Conservation (phyloP, 1,140 invertebrate species). For the Neodiprion fabricii region DNA sequence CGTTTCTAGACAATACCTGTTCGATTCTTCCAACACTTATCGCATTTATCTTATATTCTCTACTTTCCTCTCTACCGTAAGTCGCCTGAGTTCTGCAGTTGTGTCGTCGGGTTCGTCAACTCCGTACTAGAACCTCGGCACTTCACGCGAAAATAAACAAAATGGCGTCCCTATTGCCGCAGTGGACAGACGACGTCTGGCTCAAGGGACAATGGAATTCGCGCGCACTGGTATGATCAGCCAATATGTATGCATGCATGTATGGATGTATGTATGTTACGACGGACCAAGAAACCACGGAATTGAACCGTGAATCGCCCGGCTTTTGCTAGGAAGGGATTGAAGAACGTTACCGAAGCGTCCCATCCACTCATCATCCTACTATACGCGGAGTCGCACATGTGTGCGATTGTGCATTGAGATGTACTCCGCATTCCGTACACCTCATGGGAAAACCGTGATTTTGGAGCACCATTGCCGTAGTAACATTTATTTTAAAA, state of each 20-base stretch:
- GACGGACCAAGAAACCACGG: background rate
- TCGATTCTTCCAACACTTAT: background rate
- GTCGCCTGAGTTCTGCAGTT: slow-evolving; percentile 1
- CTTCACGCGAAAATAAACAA: slow-evolving; percentile 53
- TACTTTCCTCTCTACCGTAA: background rate
- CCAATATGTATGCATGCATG: background rate
- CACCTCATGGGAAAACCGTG: no score
- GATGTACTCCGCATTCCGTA: no score
- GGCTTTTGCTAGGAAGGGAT: background rate
- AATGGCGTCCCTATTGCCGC: slow-evolving; percentile 43
- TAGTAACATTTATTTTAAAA: no score
- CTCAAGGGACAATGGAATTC: background rate
- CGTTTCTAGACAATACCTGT: slow-evolving; percentile 19
- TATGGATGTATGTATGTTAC: background rate
- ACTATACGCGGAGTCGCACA: no score
- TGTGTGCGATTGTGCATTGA: no score
- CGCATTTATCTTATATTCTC: background rate
- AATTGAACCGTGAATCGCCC: background rate
- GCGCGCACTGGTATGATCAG: background rate
- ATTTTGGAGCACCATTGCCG: no score
- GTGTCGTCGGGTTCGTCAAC: slow-evolving; percentile 24
- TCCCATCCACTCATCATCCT: no score
- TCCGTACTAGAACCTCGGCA: slow-evolving; percentile 31
- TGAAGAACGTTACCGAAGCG: no score
- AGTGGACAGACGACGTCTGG: slow-evolving; percentile 1